Percentiles rank a stretch among this genome's conserved stretches.
These are phyloP conservation scores for Metellina segmentata DNA, from an alignment of 2,888 invertebrate species.

Conservation along the genomic window DNA sequence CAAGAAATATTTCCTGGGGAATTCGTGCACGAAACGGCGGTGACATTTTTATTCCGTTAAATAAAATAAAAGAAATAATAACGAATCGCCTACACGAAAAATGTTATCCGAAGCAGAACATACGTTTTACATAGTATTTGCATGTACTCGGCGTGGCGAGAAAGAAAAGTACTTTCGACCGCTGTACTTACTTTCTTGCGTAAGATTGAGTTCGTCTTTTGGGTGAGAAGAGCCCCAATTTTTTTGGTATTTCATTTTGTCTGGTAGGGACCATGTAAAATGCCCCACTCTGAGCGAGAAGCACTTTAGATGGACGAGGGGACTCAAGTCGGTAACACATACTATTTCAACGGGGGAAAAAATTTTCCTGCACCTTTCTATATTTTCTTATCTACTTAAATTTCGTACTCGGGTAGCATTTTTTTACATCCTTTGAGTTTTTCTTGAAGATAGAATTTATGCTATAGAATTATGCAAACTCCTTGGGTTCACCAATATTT, in stretches of 20 bases:
- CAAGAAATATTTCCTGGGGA: slow-evolving; percentile 26
- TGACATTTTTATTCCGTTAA: slow-evolving; percentile 51
- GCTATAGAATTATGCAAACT: too few relatives aligned
- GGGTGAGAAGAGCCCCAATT: not conserved
- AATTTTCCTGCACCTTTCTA: not conserved
- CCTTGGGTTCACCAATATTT: too few relatives aligned
- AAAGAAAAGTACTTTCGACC: slow-evolving; percentile 18
- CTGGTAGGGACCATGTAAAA: not conserved
- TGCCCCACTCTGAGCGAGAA: not conserved
- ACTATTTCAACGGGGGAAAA: too few relatives aligned
- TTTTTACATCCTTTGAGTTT: too few relatives aligned
- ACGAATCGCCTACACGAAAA: slow-evolving; percentile 8
- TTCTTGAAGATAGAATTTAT: too few relatives aligned
- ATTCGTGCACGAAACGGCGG: slow-evolving; percentile 18
- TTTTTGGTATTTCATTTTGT: not conserved
- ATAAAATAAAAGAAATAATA: slow-evolving; percentile 38
- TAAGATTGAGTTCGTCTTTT: slow-evolving; percentile 19
- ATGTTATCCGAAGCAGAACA: slow-evolving; percentile 21
- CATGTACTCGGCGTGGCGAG: not conserved
- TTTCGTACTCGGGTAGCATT: too few relatives aligned
- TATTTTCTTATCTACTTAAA: not conserved
- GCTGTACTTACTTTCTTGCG: not conserved
- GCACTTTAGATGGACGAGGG: not conserved
- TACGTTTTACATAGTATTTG: slow-evolving; percentile 51
- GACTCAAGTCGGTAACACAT: not conserved